phyloP scores from a whole-genome alignment of 1,140 invertebrate genomes.

The Spodoptera litura region DNA sequence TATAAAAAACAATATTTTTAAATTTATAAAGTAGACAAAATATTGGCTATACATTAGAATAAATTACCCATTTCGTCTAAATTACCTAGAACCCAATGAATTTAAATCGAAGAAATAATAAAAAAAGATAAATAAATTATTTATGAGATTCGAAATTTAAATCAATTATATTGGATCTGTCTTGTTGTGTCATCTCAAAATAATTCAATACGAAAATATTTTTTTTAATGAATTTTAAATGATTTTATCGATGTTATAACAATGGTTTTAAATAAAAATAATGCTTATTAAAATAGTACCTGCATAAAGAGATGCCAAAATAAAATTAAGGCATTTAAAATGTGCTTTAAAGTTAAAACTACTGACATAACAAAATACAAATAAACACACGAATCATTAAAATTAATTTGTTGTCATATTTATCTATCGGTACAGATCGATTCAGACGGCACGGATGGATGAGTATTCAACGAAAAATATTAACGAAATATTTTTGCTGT shows the following conservation, averaged over 20 bases:
- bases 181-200: background rate
- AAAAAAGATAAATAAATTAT: background rate
- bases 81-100: slow-evolving; percentile 13
- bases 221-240: too few species aligned
- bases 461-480: too few species aligned
- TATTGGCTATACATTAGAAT: slow-evolving; percentile 35
- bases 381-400: too few species aligned
- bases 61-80: slow-evolving; percentile 16
- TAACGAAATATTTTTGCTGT: too few species aligned
- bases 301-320: slow-evolving; percentile 7
- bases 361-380: too few species aligned
- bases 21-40: slow-evolving; percentile 42
- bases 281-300: background rate
- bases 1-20: slow-evolving; percentile 32
- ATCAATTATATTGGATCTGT: background rate
- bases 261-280: background rate
- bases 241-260: background rate
- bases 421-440: too few species aligned
- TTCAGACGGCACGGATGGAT: too few species aligned
- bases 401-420: too few species aligned
- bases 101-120: background rate
- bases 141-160: slow-evolving; percentile 17
- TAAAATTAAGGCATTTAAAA: background rate
- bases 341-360: too few species aligned
- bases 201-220: too few species aligned